These are phyloP conservation scores for Brachypalpus laphriformis DNA, from an alignment of 2,888 invertebrate genomes.

Conservation along the genomic window DNA sequence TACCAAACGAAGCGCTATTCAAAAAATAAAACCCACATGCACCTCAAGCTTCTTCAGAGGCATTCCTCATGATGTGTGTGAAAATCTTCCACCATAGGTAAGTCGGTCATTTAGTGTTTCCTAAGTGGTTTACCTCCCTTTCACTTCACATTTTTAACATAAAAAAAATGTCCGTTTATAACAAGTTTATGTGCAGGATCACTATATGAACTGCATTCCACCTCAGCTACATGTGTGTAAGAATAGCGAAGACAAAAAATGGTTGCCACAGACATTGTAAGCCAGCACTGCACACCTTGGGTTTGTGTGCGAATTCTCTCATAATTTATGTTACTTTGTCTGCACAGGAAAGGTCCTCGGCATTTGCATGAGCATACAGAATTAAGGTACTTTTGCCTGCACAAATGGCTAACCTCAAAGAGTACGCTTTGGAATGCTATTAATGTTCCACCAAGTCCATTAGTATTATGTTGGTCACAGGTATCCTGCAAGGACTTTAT, in stretches of 20 bases:
- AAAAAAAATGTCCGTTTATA: constrained; percentile 2
- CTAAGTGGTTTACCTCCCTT: constrained; percentile 10
- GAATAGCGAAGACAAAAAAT: neutral
- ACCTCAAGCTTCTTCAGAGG: neutral
- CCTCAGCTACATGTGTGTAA: constrained; percentile 14
- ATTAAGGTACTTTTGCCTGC: neutral
- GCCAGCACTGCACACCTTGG: neutral
- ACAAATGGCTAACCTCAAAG: constrained; percentile 9
- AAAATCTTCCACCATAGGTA: neutral
- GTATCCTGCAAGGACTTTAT: neutral
- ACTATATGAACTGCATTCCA: constrained; percentile 22
- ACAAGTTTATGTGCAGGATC: constrained; percentile 31
- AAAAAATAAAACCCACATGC: too few species aligned
- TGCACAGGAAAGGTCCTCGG: constrained; percentile 28
- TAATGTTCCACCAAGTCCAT: constrained; percentile 8
- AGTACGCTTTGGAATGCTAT: constrained; percentile 3
- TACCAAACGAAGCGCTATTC: too few species aligned
- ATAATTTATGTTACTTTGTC: constrained; percentile 36
- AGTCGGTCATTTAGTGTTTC: constrained; percentile 10
- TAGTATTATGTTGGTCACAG: neutral
- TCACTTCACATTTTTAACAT: neutral
- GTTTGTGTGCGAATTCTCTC: constrained; percentile 1
- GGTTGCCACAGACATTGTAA: neutral
- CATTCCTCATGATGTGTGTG: neutral
- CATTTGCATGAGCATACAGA: constrained; percentile 37